A percentile compares a stretch with the other conserved stretches of the same genome.
Evolutionary conservation across 2,797 vertebrate genomes (phyloP).

Genomic region (Chrosomus eos): DNA sequence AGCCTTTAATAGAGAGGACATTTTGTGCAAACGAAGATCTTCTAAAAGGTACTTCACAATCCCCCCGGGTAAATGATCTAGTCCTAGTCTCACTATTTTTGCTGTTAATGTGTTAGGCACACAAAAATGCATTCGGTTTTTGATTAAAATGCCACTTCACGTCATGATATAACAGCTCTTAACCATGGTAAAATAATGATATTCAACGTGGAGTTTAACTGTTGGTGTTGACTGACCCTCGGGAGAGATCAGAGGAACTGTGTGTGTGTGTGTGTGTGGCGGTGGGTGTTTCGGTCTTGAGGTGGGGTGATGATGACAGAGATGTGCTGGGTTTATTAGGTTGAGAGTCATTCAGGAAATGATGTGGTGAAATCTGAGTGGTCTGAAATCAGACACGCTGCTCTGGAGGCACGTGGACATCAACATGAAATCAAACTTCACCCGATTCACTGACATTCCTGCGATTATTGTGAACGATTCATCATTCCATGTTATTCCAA

Average conservation of each 20-base stretch:
- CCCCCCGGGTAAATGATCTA: too few species aligned
- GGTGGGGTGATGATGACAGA: slow-evolving; percentile 22
- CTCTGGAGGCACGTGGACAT: not conserved
- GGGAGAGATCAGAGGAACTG: slow-evolving; percentile 71
- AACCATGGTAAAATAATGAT: not conserved
- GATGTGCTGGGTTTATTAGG: not conserved
- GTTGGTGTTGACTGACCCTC: slow-evolving; percentile 66
- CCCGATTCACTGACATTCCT: not conserved
- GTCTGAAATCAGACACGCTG: not conserved
- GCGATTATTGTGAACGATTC: not conserved
- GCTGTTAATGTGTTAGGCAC: not conserved
- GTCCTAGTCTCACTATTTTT: too few species aligned
- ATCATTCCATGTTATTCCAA: not conserved
- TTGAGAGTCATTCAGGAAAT: slow-evolving; percentile 14
- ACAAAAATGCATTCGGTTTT: not conserved
- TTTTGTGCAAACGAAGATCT: too few species aligned
- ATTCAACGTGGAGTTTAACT: slow-evolving; percentile 21
- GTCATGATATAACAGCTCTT: not conserved
- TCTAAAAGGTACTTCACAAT: too few species aligned
- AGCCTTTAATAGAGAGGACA: too few species aligned
- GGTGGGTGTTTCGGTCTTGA: slow-evolving; percentile 11
- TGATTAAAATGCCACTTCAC: not conserved
- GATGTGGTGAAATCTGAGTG: not conserved
- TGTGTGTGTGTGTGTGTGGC: slow-evolving; percentile 3
- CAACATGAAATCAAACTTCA: not conserved